A percentile compares a stretch with the other conserved stretches of the same genome.
Evolutionary conservation across 2,113 vertebrate genomes (phyloP).

Genomic region (Arizona elegans): DNA sequence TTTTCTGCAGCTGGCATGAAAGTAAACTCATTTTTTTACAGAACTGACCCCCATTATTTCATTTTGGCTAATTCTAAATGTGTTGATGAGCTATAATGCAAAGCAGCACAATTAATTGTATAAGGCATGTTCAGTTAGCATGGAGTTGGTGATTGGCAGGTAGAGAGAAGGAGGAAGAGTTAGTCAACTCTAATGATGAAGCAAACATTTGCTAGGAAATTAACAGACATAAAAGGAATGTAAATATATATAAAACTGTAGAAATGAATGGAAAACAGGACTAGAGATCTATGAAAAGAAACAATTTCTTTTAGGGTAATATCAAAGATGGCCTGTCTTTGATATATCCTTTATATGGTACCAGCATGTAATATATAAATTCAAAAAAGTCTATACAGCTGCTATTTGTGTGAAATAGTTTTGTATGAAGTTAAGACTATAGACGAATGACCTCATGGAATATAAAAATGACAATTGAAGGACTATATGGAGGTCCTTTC

Average conservation of each 20-base stretch:
- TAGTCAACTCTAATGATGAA: slow-evolving; percentile 47
- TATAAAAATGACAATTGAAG: not conserved
- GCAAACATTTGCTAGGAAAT: slow-evolving; percentile 46
- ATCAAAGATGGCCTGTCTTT: too few species aligned
- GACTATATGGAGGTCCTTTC: not conserved
- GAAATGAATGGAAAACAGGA: not conserved
- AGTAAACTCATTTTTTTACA: slow-evolving; percentile 74
- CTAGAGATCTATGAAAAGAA: not conserved
- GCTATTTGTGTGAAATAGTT: not conserved
- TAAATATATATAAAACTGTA: slow-evolving; percentile 17
- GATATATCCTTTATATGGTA: too few species aligned
- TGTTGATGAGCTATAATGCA: slow-evolving; percentile 70
- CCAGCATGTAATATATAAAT: too few species aligned
- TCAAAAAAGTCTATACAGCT: not conserved
- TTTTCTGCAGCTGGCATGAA: slow-evolving; percentile 76
- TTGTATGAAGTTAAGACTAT: not conserved
- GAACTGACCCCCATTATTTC: slow-evolving; percentile 76
- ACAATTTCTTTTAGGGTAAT: not conserved
- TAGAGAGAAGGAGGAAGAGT: slow-evolving; percentile 49
- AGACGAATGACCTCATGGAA: not conserved
- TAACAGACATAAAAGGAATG: slow-evolving; percentile 18
- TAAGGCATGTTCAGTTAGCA: slow-evolving; percentile 57
- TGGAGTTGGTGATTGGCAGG: slow-evolving; percentile 58
- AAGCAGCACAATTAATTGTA: slow-evolving; percentile 69
- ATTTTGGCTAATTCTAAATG: slow-evolving; percentile 70